phyloP scores from a whole-genome alignment of 2,797 vertebrate genomes.

The Phalanger gymnotis region DNA sequence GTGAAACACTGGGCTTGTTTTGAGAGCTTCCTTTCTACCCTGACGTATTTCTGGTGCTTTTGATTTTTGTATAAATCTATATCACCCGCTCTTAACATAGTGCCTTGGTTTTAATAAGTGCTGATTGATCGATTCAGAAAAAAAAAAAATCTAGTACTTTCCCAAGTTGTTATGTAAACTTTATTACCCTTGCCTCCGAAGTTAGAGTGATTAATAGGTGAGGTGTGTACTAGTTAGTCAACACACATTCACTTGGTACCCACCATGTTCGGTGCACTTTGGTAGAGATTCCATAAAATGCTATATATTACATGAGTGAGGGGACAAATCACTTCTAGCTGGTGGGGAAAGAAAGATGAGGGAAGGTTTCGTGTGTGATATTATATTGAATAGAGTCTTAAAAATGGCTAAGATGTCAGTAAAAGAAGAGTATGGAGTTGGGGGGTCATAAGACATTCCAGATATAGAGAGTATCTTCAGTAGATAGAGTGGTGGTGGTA shows the following conservation, averaged over 20 bases:
- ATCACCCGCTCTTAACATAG: neutral
- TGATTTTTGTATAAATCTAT: neutral
- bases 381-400: neutral
- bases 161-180: neutral
- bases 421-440: neutral
- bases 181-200: constrained; percentile 49
- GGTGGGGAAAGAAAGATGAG: neutral
- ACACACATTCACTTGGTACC: neutral
- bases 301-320: neutral
- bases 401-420: neutral
- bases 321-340: neutral
- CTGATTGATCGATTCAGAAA: neutral
- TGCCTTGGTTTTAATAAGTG: neutral
- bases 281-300: neutral
- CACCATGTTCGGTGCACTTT: neutral
- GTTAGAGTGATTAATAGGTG: constrained; percentile 35
- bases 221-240: neutral
- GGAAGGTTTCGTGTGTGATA: neutral
- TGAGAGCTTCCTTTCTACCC: neutral
- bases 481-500: neutral
- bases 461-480: neutral
- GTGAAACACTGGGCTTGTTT: neutral
- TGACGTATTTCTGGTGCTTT: neutral
- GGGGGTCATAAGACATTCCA: neutral
- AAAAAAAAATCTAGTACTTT: neutral